Evolutionary conservation across 2,888 invertebrate genomes (phyloP).

Genomic region (Hylaea fasciaria): DNA sequence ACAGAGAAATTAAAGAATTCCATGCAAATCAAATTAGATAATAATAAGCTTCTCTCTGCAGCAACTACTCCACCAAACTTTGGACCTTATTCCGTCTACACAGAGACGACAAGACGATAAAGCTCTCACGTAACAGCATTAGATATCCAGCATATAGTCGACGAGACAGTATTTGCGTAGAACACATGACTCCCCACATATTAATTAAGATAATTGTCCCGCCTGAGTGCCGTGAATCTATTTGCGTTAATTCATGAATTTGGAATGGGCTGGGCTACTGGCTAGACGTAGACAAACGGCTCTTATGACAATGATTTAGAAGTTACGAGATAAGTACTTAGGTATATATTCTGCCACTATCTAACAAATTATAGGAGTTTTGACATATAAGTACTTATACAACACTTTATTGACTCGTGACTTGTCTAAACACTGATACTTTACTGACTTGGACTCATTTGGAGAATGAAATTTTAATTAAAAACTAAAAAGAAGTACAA

Average conservation of each 20-base stretch:
- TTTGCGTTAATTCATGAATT: conserved; percentile 55
- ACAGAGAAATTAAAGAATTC: no score
- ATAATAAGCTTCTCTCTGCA: no score
- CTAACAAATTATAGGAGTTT: no score
- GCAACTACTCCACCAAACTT: background rate
- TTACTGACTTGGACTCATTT: no score
- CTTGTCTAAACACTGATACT: no score
- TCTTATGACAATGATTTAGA: conserved; percentile 1
- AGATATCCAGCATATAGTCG: conserved; percentile 18
- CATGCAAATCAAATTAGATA: no score
- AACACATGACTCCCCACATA: conserved; percentile 53
- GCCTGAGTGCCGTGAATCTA: conserved; percentile 50
- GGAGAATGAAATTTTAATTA: no score
- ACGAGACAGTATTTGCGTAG: conserved; percentile 27
- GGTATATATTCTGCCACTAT: background rate
- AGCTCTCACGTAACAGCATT: background rate
- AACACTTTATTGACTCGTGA: no score
- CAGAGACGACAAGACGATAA: background rate
- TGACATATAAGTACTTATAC: no score
- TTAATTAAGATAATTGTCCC: conserved; percentile 70
- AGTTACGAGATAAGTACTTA: background rate
- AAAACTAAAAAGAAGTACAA: no score
- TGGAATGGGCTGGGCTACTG: conserved; percentile 6
- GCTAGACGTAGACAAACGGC: conserved; percentile 2
- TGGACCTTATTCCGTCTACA: background rate